phyloP scores from a whole-genome alignment of 2,888 invertebrate species.

The Synanthedon tipuliformis region DNA sequence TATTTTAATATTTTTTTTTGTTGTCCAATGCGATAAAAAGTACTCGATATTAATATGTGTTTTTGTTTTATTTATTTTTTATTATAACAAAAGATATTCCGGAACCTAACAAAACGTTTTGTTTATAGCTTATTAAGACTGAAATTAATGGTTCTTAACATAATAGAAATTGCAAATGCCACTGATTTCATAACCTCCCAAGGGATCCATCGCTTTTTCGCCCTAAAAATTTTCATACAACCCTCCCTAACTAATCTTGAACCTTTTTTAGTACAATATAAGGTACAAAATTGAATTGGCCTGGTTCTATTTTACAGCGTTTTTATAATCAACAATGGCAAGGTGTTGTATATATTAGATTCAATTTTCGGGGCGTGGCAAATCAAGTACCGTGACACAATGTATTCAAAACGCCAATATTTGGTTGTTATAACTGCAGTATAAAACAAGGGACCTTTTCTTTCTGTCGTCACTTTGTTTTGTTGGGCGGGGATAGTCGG shows the following conservation, averaged over 20 bases:
- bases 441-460: constrained; percentile 58
- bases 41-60: not conserved
- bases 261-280: constrained; percentile 17
- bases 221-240: constrained; percentile 44
- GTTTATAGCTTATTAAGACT: constrained; percentile 65
- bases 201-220: constrained; percentile 65
- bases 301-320: constrained; percentile 23
- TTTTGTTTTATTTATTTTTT: not conserved
- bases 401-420: constrained; percentile 68
- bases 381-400: constrained; percentile 67
- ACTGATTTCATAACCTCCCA: constrained; percentile 74
- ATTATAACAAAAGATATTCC: constrained; percentile 1
- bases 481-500: constrained; percentile 35
- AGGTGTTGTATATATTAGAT: constrained; percentile 56
- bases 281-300: constrained; percentile 16
- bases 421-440: constrained; percentile 53
- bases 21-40: not conserved
- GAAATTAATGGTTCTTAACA: constrained; percentile 69
- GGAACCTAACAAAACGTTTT: constrained; percentile 43
- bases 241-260: constrained; percentile 14
- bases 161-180: constrained; percentile 76
- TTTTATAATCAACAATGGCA: constrained; percentile 34
- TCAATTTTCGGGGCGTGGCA: constrained; percentile 70
- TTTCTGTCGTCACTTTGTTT: constrained; percentile 39
- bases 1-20: not conserved